Base-by-base conservation (phyloP, 2,888 invertebrate species). In the Xanthia icteritia region DNA sequence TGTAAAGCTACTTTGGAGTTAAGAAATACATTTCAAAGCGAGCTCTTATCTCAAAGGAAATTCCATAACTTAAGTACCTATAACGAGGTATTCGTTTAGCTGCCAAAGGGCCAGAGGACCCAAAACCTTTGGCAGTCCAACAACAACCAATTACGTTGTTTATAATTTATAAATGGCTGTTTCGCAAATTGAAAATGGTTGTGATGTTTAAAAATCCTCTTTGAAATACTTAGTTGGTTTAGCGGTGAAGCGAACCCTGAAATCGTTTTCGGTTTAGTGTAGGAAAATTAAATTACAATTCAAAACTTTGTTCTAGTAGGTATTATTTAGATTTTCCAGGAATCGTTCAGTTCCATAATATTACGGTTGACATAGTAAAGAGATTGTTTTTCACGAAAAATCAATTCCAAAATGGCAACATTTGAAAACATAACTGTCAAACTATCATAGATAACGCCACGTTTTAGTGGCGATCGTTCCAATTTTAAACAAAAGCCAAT, bases 11-110 rank as follows among this genome's bases (percentile, higher is more conserved):
- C 75, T 88, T 79, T 66, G 45, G 36, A 27, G 73, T 86, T 82
- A 70, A 79, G 76, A 76, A 77, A 74, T 71, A 84, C 79, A 65
- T 69, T 86, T 69, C 67, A 72, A 83, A 77, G 42, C 60, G 31
- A 69, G 71, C 31, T 74, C 77, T 88, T 83, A 82, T 87, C 83
- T 87, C 83, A 87, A 85, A 85, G 85, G 87, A 88, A 87, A 89
- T 91, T 89, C 90, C 85, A 78, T 81, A 86, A 85, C 88, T 81
- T 82, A 74, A 86, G 75, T 82, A 82, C 69, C 70, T 80, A 42
- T 84, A 83, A 84, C 81, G 84, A 82, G 85, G 87, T 85, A 88
- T 89, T 79, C 83, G 79, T 76, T 84, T 75, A 82, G 81, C 76
- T 76, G 75, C n/a, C 75, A 68, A 63, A 86, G 72, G 74, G 65